Evolutionary conservation across 1,140 invertebrate genomes (phyloP), one percentile per base, ranked within the genome.

Genomic region (Drosophila sturtevanti): DNA sequence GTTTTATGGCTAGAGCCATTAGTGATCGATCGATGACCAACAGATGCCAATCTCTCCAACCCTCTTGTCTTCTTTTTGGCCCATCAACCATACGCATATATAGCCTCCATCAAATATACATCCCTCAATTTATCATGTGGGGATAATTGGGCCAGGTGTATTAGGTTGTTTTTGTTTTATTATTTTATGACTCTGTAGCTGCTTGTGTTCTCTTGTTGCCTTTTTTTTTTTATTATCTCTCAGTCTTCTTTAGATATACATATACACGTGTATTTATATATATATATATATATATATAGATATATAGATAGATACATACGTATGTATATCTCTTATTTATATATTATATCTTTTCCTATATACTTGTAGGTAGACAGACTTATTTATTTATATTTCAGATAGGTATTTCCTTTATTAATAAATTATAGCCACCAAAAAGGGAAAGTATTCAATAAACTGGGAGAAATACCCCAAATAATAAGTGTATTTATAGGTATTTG

Each of bases 401-500:
- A 48, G 41, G 41, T 48, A 48, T 48, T 48, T 48, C 41, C 41
- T 48, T 48, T 48, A 48, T 48, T 48, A 48, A 48, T 62, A 87
- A 87, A 86, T 86, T 85, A 79, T 48, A 76, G 69, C 63, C 76
- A 22, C 37, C 24, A 60, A 68, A 78, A 79, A 77, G 70, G 76
- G 63, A 82, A 82, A 79, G 84, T 87, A 79, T 87, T 87, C 82
- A 87, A 89, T 87, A 82, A 89, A 79, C 76, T 76, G 82, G 84
- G 84, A 87, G 82, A 87, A 48, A 87, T 87, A 87, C 82, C 84
- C 54, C 41, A 48, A 48, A 87, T 87, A 86, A 87, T 87, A 89
- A 87, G 82, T 87, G 71, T 87, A 87, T 87, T 87, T 87, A 89
- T 87, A 87, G 82, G 66, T 82, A 87, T 89, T 89, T 89, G 82